These are phyloP conservation scores for Pygoscelis adeliae DNA, from an alignment of 2,113 vertebrate species.

Conservation along the genomic window DNA sequence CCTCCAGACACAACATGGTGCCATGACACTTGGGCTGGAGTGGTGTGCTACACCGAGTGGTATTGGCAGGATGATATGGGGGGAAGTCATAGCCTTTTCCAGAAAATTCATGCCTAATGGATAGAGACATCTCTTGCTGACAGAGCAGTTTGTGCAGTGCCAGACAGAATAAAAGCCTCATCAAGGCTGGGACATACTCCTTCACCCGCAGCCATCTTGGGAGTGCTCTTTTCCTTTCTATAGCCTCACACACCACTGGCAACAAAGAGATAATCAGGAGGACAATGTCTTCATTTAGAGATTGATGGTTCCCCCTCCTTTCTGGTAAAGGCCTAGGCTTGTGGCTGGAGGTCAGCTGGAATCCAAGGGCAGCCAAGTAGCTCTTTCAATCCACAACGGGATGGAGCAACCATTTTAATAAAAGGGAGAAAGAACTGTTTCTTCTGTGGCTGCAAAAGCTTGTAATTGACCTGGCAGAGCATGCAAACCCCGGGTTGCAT, in stretches of 20 bases:
- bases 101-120: background rate
- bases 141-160: background rate
- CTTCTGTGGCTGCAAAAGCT: slow-evolving; percentile 25
- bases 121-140: background rate
- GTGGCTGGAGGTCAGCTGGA: slow-evolving; percentile 10
- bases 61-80: background rate
- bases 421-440: slow-evolving; percentile 20
- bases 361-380: slow-evolving; percentile 18
- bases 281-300: slow-evolving; percentile 34
- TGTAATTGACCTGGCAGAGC: slow-evolving; percentile 42
- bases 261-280: slow-evolving; percentile 5
- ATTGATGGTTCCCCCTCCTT: background rate
- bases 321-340: slow-evolving; percentile 28
- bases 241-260: background rate
- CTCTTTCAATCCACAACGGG: background rate
- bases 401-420: slow-evolving; percentile 25
- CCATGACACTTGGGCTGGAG: background rate
- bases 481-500: slow-evolving; percentile 21
- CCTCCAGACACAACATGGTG: background rate
- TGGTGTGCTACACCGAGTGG: background rate
- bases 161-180: background rate
- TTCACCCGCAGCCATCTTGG: background rate
- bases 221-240: slow-evolving; percentile 2
- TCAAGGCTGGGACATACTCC: background rate
- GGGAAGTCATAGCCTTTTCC: background rate